Evolutionary conservation across 2,113 vertebrate species (phyloP), one percentile per base, ranked within the genome.

Genomic region (Prionailurus bengalensis): DNA sequence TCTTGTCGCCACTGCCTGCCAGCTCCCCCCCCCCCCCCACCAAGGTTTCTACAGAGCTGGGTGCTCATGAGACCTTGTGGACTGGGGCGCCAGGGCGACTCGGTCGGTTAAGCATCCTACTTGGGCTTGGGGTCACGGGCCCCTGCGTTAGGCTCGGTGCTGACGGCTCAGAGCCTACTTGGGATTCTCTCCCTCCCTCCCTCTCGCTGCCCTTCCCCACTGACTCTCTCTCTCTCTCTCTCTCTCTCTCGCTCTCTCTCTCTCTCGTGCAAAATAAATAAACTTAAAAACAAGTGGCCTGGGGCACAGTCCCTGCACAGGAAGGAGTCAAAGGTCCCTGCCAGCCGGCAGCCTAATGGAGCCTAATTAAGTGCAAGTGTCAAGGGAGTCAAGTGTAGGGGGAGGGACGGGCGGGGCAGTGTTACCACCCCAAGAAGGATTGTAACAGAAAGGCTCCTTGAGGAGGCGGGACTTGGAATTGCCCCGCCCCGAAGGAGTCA

Each of bases 331-430:
- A 63, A 45, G 51, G 80, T 65, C 65, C 14, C 29, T n/a, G 27
- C 33, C 39, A 68, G 39, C 36, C 61, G 27, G 29, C 39, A 68
- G 39, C 36, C 61, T 61, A 68, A 87, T 4, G 51, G 33, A 58
- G 63, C 80, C 39, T 93, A 16, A 70, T 70, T 53, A 42, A 74
- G 13, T 23, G 19, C 29, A 15, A 80, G 23, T 39, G 70, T 48
- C 23, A 65, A 58, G 48, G 33, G 45, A 16, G 65, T 1, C 21
- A 45, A 12, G 16, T 7, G n/a, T 27, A 5, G 29, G 23, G 4
- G 12, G 2, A 1, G 23, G 4, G 27, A 16, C 5, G 29, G 12
- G 21, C 33, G 29, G 10, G 36, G 33, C 31, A 13, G 4, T 3
- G 0, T 39, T 42, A 29, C 48, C 51, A 7, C 45, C 31, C 29